A percentile compares a stretch with the other conserved stretches of the same genome.
phyloP scores from a whole-genome alignment of 64 coral and sea anemone species.

The Dendrophyllia cribrosa region DNA sequence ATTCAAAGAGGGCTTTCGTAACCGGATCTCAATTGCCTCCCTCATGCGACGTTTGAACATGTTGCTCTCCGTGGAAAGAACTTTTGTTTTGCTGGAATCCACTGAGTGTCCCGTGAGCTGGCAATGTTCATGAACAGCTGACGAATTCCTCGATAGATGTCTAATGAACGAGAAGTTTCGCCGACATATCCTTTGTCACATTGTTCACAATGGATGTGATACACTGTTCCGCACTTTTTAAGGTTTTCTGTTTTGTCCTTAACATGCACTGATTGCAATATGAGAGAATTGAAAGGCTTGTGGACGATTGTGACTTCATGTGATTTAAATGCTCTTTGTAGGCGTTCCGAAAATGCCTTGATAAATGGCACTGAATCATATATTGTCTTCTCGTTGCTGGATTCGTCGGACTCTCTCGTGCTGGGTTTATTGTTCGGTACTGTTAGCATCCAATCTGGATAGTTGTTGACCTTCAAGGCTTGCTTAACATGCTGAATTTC shows the following conservation, averaged over 20 bases:
- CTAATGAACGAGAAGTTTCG: constrained; percentile 47
- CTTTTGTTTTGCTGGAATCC: constrained; percentile 35
- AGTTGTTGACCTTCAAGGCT: too few relatives aligned
- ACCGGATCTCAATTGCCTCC: constrained; percentile 1
- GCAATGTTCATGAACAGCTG: constrained; percentile 48
- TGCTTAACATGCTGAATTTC: too few relatives aligned
- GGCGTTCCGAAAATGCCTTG: too few relatives aligned
- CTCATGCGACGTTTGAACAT: constrained; percentile 4
- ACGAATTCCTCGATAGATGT: constrained; percentile 55
- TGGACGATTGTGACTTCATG: constrained; percentile 26
- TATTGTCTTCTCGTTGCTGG: constrained; percentile 48
- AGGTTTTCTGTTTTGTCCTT: constrained; percentile 52
- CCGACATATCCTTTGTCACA: constrained; percentile 35
- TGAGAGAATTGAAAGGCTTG: constrained; percentile 46
- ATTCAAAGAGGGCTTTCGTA: neutral
- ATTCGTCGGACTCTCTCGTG: constrained; percentile 37
- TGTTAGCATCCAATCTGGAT: too few relatives aligned
- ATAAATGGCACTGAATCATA: constrained; percentile 53
- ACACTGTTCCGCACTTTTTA: constrained; percentile 45
- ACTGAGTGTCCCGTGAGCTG: neutral
- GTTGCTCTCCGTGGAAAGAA: constrained; percentile 8
- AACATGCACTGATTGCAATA: constrained; percentile 20
- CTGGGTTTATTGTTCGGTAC: constrained; percentile 41
- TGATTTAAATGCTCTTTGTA: constrained; percentile 47
- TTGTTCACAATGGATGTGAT: constrained; percentile 54